Evolutionary conservation across 2,797 vertebrate species (phyloP), one percentile per base, ranked within the genome.

Genomic region (Tolypeutes matacus): DNA sequence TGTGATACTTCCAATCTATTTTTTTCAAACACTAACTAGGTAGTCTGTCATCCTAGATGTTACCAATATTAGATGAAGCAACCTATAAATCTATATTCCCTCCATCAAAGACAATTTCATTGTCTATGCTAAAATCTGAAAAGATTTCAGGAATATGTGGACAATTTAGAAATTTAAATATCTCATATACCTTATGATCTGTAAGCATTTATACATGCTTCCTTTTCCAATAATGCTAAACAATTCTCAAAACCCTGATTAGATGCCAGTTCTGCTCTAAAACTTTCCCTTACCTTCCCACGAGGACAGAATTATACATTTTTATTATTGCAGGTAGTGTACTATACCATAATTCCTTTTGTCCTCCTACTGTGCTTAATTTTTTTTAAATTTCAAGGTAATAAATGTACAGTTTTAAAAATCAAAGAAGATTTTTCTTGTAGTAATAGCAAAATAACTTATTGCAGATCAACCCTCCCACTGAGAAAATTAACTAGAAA

Each of bases 91-190:
- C 31, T 46, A 62, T 7, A n/a, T 69, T 93, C 46, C 7, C 46
- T 80, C 88, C n/a, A 13, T 6, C 29, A 75, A 96, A 72, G 25
- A 83, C 58, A 31, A 92, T 93, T 95, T 95, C 69, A 73, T 77
- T 56, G 64, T 34, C 78, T 46, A 39, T 2, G 31, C 11, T 46
- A 65, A 72, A 51, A 60, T 62, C 51, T 77, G 85, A 77, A 87
- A 93, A 78, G 64, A 70, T 69, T 69, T 75, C 42, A 75, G 67
- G 31, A 91, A 78, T 15, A 21, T 73, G 29, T 9, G 84, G 34
- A 49, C 39, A 49, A 86, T 70, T 89, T 65, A 86, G 27, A 78
- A 90, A 91, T 31, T 29, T 39, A 73, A 85, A 92, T 64, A 18
- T 82, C 42, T 76, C 49, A 27, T 29, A 60, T 15, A 29, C 27